Evolutionary conservation across 1,140 invertebrate species (phyloP).

Genomic region (Drosophila bocki): DNA sequence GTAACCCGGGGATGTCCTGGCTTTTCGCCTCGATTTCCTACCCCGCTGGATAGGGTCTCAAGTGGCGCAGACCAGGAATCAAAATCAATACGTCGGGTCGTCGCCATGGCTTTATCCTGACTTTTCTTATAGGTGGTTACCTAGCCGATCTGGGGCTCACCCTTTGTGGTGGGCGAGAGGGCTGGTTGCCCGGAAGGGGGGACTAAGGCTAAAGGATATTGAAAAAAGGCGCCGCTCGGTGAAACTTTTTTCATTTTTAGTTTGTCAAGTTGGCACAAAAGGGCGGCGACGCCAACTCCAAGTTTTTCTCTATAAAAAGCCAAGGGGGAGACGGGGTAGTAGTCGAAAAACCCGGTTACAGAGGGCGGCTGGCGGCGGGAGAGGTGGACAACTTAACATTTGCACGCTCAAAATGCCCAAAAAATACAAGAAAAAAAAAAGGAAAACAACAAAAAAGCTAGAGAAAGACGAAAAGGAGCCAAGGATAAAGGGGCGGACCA

Average conservation of each 20-base stretch:
- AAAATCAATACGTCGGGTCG: slow-evolving; percentile 77
- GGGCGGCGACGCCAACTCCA: slow-evolving; percentile 58
- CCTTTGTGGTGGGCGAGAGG: slow-evolving; percentile 13
- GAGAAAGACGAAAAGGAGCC: slow-evolving; percentile 22
- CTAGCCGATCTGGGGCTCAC: not conserved
- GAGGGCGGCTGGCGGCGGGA: not conserved
- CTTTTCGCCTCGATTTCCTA: slow-evolving; percentile 8
- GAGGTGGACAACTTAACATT: slow-evolving; percentile 62
- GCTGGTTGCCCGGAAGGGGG: not conserved
- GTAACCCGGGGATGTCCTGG: slow-evolving; percentile 3
- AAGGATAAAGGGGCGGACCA: slow-evolving; percentile 34
- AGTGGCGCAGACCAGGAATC: slow-evolving; percentile 34
- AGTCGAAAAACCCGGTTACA: slow-evolving; percentile 2
- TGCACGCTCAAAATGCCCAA: slow-evolving; percentile 62
- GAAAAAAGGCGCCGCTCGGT: slow-evolving; percentile 77
- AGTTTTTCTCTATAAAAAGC: slow-evolving; percentile 67
- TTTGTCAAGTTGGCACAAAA: slow-evolving; percentile 82
- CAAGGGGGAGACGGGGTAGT: not conserved
- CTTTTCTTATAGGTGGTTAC: slow-evolving; percentile 37
- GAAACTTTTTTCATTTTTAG: slow-evolving; percentile 83
- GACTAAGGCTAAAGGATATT: slow-evolving; percentile 59
- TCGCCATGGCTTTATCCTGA: slow-evolving; percentile 52
- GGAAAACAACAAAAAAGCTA: slow-evolving; percentile 6
- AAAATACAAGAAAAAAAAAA: slow-evolving; percentile 10
- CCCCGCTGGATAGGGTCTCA: slow-evolving; percentile 16